phyloP scores from a whole-genome alignment of 2,797 vertebrate genomes.

The Pantherophis alleghaniensis region DNA sequence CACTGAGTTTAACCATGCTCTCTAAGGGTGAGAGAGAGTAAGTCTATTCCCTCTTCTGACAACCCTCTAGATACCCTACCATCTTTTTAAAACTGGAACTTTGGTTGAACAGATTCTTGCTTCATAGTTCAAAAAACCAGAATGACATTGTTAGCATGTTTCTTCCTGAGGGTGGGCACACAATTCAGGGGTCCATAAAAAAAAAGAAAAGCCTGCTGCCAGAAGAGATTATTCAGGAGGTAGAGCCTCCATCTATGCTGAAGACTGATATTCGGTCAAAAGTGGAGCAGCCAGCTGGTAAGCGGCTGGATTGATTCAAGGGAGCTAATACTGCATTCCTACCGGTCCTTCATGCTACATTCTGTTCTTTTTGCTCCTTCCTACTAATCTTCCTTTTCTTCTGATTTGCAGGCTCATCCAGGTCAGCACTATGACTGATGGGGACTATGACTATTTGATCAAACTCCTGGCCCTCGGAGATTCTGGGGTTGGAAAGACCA shows the following conservation, averaged over 20 bases:
- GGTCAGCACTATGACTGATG: conserved; percentile 89
- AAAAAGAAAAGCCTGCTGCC: not conserved
- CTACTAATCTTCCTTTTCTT: not conserved
- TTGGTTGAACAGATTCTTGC: not conserved
- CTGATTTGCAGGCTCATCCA: conserved; percentile 68
- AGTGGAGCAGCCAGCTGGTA: not conserved
- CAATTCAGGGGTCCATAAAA: not conserved
- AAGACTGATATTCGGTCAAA: not conserved
- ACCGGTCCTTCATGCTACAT: not conserved
- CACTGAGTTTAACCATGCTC: not conserved
- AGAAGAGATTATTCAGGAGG: not conserved
- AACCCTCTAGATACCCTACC: not conserved
- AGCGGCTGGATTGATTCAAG: not conserved
- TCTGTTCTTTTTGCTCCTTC: not conserved
- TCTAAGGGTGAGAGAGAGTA: not conserved
- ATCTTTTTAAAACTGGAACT: not conserved
- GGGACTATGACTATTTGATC: conserved; percentile 92
- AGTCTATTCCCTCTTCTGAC: not conserved
- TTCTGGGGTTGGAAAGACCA: conserved; percentile 90
- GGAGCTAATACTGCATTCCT: not conserved
- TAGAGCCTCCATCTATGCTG: not conserved
- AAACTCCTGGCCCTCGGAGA: conserved; percentile 91
- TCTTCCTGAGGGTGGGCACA: not conserved
- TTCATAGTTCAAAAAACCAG: not conserved
- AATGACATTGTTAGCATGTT: not conserved